A percentile compares a stretch with the other conserved stretches of the same genome.
phyloP scores from a whole-genome alignment of 2,113 vertebrate species.

The Cyprinodon variegatus region DNA sequence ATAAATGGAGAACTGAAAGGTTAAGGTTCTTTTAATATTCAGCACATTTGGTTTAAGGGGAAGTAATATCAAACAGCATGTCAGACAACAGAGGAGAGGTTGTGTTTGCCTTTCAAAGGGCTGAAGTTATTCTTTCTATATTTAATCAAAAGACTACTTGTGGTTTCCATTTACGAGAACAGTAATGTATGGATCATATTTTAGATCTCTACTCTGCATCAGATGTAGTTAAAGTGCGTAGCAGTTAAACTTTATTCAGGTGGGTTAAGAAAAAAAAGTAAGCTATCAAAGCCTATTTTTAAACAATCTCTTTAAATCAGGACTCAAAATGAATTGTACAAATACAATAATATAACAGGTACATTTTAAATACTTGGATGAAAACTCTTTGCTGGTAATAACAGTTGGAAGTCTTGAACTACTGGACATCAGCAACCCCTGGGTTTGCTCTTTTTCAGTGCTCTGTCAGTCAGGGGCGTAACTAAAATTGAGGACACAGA shows the following conservation, averaged over 20 bases:
- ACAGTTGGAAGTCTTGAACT: background rate
- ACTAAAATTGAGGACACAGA: background rate
- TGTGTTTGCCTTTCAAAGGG: background rate
- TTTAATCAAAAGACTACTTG: background rate
- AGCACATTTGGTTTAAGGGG: background rate
- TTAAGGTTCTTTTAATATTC: background rate
- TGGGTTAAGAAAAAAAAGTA: too few relatives aligned
- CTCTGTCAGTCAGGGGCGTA: background rate
- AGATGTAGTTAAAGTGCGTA: background rate
- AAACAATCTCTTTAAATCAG: background rate
- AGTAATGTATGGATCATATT: background rate
- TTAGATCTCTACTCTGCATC: too few relatives aligned
- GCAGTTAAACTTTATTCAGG: too few relatives aligned
- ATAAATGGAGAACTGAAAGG: background rate
- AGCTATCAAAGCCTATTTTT: background rate
- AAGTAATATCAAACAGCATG: background rate
- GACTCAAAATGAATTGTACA: background rate
- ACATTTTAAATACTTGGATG: background rate
- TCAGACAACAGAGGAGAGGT: background rate
- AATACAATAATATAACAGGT: background rate
- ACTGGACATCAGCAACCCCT: background rate
- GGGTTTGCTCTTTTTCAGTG: background rate
- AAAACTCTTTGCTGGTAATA: background rate
- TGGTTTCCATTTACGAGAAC: background rate
- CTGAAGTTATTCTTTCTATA: background rate